These are phyloP conservation scores for Heterodera schachtii DNA, from an alignment of 1,140 invertebrate species.

Conservation along the genomic window DNA sequence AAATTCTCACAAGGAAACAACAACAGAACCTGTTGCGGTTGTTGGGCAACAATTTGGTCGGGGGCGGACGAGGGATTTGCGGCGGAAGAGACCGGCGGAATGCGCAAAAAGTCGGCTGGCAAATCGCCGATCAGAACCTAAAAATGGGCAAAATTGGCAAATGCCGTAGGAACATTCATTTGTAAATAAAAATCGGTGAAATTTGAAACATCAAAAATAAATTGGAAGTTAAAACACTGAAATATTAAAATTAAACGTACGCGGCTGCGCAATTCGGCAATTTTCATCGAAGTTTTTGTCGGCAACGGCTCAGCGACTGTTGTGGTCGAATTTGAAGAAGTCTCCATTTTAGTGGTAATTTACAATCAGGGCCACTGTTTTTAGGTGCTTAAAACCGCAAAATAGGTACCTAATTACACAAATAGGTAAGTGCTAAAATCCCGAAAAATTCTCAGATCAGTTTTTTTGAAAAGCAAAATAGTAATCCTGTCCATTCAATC, in stretches of 20 bases:
- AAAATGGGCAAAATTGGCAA: conserved; percentile 25
- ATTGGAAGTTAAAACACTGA: background rate
- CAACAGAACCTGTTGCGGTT: background rate
- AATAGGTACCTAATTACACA: too few relatives aligned
- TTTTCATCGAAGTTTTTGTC: conserved; percentile 27
- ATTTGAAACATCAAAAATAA: too few relatives aligned
- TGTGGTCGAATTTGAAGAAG: background rate
- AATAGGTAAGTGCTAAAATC: too few relatives aligned
- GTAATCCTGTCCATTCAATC: too few relatives aligned
- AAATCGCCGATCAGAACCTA: conserved; percentile 37
- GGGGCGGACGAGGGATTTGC: background rate
- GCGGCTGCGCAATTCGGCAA: conserved; percentile 32
- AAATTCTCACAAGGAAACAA: too few relatives aligned
- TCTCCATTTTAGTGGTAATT: background rate
- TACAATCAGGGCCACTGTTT: too few relatives aligned
- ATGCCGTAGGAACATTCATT: background rate
- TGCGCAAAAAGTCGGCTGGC: conserved; percentile 38
- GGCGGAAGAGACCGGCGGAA: background rate
- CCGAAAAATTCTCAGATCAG: too few relatives aligned
- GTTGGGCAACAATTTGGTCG: background rate
- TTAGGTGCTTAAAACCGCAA: too few relatives aligned
- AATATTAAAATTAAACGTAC: conserved; percentile 5
- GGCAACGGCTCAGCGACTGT: conserved; percentile 19
- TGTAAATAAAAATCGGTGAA: background rate
- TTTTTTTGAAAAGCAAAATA: too few relatives aligned